These are phyloP conservation scores for Pseudorectes ferrugineus DNA, from an alignment of 2,113 vertebrate genomes.

Conservation along the genomic window DNA sequence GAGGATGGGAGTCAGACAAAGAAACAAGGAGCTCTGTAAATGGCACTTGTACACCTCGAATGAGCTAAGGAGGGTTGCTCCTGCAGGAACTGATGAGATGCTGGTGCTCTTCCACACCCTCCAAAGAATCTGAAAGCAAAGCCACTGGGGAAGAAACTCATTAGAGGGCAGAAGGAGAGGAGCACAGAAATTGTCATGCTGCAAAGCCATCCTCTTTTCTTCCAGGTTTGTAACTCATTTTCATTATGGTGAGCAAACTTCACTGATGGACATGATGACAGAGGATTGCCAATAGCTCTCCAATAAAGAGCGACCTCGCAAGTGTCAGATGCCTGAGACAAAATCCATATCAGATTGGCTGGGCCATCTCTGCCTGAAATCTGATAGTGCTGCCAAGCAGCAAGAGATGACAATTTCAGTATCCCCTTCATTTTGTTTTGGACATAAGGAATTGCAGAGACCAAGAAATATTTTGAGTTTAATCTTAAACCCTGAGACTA, in stretches of 20 bases:
- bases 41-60: accelerated
- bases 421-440: neutral
- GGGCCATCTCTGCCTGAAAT: neutral
- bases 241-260: neutral
- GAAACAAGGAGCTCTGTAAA: neutral
- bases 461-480: neutral
- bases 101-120: neutral
- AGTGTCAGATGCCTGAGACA: neutral
- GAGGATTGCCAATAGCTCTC: neutral
- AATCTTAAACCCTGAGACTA: neutral
- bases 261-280: neutral
- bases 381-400: neutral
- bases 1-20: neutral
- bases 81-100: neutral
- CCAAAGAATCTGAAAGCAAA: neutral
- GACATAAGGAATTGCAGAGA: neutral
- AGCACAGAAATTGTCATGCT: neutral
- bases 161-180: neutral
- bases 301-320: neutral
- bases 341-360: neutral
- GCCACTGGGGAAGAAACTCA: neutral
- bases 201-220: neutral
- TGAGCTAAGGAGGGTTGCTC: neutral
- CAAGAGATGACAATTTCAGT: neutral
- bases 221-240: neutral